These are phyloP conservation scores for Trematomus loennbergii DNA, from an alignment of 2,113 vertebrate species.

Conservation along the genomic window DNA sequence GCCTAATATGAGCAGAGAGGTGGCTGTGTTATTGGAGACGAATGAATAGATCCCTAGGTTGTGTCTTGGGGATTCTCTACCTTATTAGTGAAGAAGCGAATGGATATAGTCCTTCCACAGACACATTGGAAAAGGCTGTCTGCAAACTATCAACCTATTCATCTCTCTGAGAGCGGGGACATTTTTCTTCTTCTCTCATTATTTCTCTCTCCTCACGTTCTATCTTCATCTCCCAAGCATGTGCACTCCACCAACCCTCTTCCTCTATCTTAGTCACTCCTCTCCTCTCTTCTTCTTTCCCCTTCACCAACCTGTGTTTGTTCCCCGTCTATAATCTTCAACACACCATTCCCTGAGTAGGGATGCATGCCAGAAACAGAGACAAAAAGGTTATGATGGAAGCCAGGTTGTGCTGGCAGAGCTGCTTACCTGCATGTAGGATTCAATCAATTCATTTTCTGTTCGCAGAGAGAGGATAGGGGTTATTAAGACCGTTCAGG, in stretches of 20 bases:
- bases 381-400: constrained; percentile 78
- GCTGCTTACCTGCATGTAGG: constrained; percentile 69
- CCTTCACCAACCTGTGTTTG: constrained; percentile 67
- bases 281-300: constrained; percentile 50
- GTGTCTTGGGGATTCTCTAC: constrained; percentile 78
- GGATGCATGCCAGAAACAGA: constrained; percentile 69
- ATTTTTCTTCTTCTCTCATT: constrained; percentile 77
- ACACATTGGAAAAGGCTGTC: constrained; percentile 72
- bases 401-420: constrained; percentile 74
- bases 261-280: constrained; percentile 54
- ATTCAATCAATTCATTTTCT: constrained; percentile 75
- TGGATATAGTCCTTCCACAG: constrained; percentile 74
- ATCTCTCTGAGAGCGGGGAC: constrained; percentile 68
- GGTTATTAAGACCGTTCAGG: constrained; percentile 68
- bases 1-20: constrained; percentile 74
- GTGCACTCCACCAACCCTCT: constrained; percentile 46
- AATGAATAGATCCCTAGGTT: constrained; percentile 73
- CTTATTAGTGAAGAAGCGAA: constrained; percentile 78
- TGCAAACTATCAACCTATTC: constrained; percentile 78
- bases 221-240: constrained; percentile 69
- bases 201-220: constrained; percentile 65
- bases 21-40: constrained; percentile 76
- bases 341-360: constrained; percentile 63
- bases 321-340: constrained; percentile 77
- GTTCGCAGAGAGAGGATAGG: constrained; percentile 46